Evolutionary conservation across 2,888 invertebrate species (phyloP).

Genomic region (Chirona hameri): DNA sequence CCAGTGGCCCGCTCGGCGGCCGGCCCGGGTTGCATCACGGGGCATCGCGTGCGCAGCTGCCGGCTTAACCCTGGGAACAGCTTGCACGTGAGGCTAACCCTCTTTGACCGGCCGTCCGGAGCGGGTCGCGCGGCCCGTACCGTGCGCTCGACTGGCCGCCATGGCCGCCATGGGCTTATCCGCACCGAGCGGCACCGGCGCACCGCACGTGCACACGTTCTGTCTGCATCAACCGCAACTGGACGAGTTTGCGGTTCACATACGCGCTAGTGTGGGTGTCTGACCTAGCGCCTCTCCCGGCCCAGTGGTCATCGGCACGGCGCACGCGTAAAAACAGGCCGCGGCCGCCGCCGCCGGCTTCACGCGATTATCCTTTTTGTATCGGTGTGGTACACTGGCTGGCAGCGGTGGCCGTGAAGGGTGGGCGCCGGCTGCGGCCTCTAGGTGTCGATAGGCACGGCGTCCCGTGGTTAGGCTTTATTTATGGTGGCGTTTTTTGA

Average conservation of each 20-base stretch:
- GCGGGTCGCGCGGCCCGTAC: too few species aligned
- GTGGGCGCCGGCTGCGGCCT: not conserved
- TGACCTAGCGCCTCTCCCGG: not conserved
- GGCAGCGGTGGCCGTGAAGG: not conserved
- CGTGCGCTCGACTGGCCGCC: too few species aligned
- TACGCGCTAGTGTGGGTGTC: too few species aligned
- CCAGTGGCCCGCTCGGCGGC: not conserved
- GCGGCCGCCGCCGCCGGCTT: not conserved
- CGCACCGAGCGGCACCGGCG: too few species aligned
- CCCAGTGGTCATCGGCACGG: not conserved
- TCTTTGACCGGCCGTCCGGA: not conserved
- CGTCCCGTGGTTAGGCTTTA: not conserved
- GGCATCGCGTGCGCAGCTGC: too few species aligned
- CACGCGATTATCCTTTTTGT: not conserved
- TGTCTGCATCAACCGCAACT: too few species aligned
- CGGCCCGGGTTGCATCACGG: too few species aligned
- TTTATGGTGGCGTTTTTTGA: conserved; percentile 6
- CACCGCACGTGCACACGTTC: too few species aligned
- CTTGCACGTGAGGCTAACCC: not conserved
- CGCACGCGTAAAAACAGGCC: not conserved
- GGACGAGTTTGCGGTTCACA: too few species aligned
- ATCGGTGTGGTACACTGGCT: not conserved
- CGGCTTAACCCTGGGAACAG: not conserved
- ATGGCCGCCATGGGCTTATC: too few species aligned
- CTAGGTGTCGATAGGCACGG: not conserved